Conservation (phyloP, 2,797 vertebrate species). For the Gambusia yucatana region DNA sequence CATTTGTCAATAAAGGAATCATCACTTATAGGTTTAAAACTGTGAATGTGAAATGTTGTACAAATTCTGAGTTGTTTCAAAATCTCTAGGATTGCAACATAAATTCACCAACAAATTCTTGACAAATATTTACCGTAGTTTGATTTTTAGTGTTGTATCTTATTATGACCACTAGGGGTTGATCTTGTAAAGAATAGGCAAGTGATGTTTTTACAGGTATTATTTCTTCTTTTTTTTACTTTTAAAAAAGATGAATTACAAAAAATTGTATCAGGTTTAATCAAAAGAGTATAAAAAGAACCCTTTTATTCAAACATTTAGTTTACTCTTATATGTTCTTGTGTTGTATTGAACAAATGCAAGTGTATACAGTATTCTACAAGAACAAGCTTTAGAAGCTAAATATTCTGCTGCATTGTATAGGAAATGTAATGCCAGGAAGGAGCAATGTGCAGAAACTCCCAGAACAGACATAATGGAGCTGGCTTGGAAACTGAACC, state of each 20-base stretch:
- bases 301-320: background rate
- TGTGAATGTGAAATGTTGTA: background rate
- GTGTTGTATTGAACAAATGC: slow-evolving; percentile 4
- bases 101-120: background rate
- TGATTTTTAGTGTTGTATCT: slow-evolving; percentile 13
- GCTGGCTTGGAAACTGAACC: slow-evolving; percentile 24
- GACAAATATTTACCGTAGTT: background rate
- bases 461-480: slow-evolving; percentile 23
- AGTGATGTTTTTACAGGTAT: background rate
- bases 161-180: slow-evolving; percentile 42
- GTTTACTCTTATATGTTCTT: background rate
- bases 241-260: background rate
- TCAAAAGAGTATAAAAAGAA: background rate
- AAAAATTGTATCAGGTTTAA: background rate
- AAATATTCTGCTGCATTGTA: slow-evolving; percentile 17
- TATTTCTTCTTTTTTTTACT: background rate
- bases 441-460: slow-evolving; percentile 13
- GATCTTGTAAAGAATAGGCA: slow-evolving; percentile 28
- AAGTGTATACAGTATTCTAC: background rate
- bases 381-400: background rate
- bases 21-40: background rate
- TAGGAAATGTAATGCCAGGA: slow-evolving; percentile 21
- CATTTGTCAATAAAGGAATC: background rate
- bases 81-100: background rate
- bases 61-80: background rate